phyloP scores from a whole-genome alignment of 2,113 vertebrate species.

The Psilopsiagon aymara region DNA sequence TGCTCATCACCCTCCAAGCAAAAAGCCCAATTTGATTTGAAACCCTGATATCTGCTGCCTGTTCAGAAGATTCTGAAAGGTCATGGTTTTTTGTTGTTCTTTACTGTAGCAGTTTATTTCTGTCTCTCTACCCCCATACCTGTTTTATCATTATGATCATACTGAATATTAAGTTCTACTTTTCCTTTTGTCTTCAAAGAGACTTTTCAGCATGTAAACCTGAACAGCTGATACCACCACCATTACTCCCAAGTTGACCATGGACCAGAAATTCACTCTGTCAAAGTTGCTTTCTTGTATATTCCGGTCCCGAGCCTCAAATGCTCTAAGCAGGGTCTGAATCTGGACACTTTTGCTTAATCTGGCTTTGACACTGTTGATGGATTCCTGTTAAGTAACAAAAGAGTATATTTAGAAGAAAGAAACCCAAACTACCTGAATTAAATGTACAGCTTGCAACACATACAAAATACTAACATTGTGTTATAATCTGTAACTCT shows the following conservation, averaged over 20 bases:
- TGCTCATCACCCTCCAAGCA: background rate
- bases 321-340: slow-evolving; percentile 91
- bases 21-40: background rate
- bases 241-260: slow-evolving; percentile 88
- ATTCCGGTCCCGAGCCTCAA: slow-evolving; percentile 96
- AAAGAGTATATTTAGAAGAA: slow-evolving; percentile 37
- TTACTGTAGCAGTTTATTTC: slow-evolving; percentile 34
- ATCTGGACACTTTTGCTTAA: slow-evolving; percentile 94
- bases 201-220: slow-evolving; percentile 92
- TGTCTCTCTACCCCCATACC: background rate
- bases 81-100: background rate
- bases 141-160: background rate
- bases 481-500: background rate
- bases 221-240: slow-evolving; percentile 88
- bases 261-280: slow-evolving; percentile 93
- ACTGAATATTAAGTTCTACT: slow-evolving; percentile 83
- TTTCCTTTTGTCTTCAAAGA: slow-evolving; percentile 94
- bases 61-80: slow-evolving; percentile 45
- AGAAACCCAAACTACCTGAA: background rate
- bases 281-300: slow-evolving; percentile 96
- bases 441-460: background rate
- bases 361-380: slow-evolving; percentile 92
- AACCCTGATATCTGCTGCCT: background rate
- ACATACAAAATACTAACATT: background rate
- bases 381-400: slow-evolving; percentile 86